Conservation (phyloP, 2,888 invertebrate genomes). For the Oligia strigilis region DNA sequence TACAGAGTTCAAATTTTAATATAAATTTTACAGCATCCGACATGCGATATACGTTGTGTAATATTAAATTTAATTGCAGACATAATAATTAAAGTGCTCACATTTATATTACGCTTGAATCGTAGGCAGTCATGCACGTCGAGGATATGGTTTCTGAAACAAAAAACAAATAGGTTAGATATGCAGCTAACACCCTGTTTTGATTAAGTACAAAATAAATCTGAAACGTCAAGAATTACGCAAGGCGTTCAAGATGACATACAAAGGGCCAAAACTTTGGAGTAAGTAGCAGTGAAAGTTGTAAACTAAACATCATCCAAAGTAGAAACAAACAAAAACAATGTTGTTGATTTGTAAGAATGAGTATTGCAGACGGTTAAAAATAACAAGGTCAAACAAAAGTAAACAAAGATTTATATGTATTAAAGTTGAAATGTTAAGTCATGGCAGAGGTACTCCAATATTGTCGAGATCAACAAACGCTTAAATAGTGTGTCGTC, state of each 20-base stretch:
- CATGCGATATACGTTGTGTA: constrained; percentile 47
- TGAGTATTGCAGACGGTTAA: neutral
- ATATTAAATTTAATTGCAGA: constrained; percentile 64
- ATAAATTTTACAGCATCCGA: constrained; percentile 47
- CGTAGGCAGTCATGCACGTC: constrained; percentile 71
- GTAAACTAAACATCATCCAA: neutral
- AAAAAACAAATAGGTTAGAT: constrained; percentile 55
- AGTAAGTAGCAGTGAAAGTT: neutral
- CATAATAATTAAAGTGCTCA: constrained; percentile 73
- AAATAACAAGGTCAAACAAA: constrained; percentile 5
- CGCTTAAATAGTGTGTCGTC: constrained; percentile 83
- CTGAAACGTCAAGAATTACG: neutral
- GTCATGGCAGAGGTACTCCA: constrained; percentile 15
- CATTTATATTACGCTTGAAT: constrained; percentile 83
- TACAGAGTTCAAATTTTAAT: constrained; percentile 38
- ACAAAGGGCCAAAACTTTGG: neutral
- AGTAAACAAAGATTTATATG: constrained; percentile 10
- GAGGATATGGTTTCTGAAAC: constrained; percentile 77
- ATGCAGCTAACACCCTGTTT: neutral
- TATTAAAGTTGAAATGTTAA: constrained; percentile 21
- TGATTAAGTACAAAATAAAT: neutral
- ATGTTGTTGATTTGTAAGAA: neutral
- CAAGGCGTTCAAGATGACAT: neutral
- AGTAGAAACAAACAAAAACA: neutral
- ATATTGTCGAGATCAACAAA: constrained; percentile 75